Evolutionary conservation across 2,797 vertebrate genomes (phyloP).

Genomic region (Propithecus perrieri): DNA sequence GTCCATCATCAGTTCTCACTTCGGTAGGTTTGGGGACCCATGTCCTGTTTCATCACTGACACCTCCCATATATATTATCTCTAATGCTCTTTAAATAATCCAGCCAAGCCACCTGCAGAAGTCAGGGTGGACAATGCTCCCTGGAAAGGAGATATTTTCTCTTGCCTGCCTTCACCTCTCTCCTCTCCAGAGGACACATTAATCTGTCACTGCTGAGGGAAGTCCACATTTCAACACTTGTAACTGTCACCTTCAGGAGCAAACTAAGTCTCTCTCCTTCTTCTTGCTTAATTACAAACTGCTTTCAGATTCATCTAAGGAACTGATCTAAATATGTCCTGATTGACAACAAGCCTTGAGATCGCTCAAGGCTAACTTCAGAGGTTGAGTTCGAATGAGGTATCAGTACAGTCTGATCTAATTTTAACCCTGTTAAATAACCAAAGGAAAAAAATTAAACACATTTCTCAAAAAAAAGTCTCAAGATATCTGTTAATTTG

Average conservation of each 20-base stretch:
- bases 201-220: background rate
- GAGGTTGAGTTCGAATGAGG: slow-evolving; percentile 54
- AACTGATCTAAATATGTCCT: background rate
- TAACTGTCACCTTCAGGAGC: background rate
- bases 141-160: background rate
- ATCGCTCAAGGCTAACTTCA: slow-evolving; percentile 63
- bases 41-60: background rate
- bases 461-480: background rate
- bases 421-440: slow-evolving; percentile 78
- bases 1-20: background rate
- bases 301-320: slow-evolving; percentile 27
- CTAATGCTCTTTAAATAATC: background rate
- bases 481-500: background rate
- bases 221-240: background rate
- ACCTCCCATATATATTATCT: background rate
- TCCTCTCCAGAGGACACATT: background rate
- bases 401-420: slow-evolving; percentile 68
- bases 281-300: background rate
- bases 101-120: background rate
- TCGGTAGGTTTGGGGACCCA: background rate
- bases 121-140: background rate
- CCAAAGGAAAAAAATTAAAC: slow-evolving; percentile 10
- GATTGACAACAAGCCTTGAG: slow-evolving; percentile 69
- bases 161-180: background rate
- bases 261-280: background rate